Evolutionary conservation across 2,888 invertebrate genomes (phyloP), one percentile per base, ranked within the genome.

Genomic region (Amiota communis): DNA sequence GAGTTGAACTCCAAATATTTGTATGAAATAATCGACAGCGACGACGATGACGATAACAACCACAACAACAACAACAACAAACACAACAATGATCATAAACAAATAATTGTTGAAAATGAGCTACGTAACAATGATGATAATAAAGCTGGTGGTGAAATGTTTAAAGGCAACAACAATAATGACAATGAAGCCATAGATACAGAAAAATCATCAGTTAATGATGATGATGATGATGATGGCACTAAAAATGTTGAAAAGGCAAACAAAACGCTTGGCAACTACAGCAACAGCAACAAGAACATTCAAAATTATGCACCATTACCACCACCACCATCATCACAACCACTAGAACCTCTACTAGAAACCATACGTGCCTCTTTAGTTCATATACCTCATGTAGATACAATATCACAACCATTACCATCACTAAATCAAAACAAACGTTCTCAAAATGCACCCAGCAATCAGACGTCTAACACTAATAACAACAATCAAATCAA

Each of bases 1-100:
- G 88, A 88, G 88, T 88, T 88, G 75, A 68, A 67, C 47, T 51
- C 48, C 23, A 57, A 57, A 48, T 23, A 59, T 48, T 57, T 23
- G 8, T 53, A 53, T 71, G 46, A 77, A 72, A 70, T 75, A 74
- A 59, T 65, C 72, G 71, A 64, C 73, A 69, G 72, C 69, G 72
- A 53, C 71, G 65, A 57, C 75, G 64, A 59, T 65, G 36, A 36
- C 36, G 36, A 36, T 36, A 36, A 73, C 63, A 72, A 70, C 61
- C 64, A 48, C 17, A 59, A 51, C 64, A 36, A 61, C 10, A 48
- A 65, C 17, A 11, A 72, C n/a, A 72, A 73, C 46, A 70, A 51
- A 48, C 53, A 70, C 63, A 53, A 71, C 36, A 20, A 67, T 12
- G 8, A 71, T 49, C 17, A 74, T 61, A 59, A 15, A 20, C 61